Percentiles rank a stretch among this genome's conserved stretches.
Evolutionary conservation across 1,140 invertebrate genomes (phyloP).

Genomic region (Orius laevigatus): DNA sequence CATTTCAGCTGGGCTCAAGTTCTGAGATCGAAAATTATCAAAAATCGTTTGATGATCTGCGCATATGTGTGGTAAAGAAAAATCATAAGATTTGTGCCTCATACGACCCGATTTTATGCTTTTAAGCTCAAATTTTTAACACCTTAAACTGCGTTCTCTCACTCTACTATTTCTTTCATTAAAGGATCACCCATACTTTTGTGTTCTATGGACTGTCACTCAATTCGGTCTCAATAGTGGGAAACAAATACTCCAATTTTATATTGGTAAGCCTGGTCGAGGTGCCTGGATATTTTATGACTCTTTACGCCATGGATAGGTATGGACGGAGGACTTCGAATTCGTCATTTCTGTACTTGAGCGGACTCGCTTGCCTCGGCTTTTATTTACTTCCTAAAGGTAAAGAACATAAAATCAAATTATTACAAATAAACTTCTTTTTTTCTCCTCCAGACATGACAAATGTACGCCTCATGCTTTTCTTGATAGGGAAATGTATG

Average conservation of each 20-base stretch:
- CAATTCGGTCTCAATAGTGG: slow-evolving; percentile 27
- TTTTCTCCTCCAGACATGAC: slow-evolving; percentile 12
- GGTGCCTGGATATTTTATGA: slow-evolving; percentile 25
- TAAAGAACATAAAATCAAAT: slow-evolving; percentile 10
- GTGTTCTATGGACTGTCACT: slow-evolving; percentile 56
- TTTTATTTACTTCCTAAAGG: slow-evolving; percentile 17
- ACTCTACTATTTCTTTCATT: slow-evolving; percentile 22
- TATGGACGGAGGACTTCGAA: slow-evolving; percentile 15
- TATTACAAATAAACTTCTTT: background rate
- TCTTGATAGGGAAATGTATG: slow-evolving; percentile 55
- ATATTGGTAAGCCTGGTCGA: slow-evolving; percentile 32
- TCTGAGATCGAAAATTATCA: slow-evolving; percentile 25
- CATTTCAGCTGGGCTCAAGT: background rate
- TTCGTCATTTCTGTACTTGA: slow-evolving; percentile 15
- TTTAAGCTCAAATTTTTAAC: too few species aligned
- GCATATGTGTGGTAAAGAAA: slow-evolving; percentile 17
- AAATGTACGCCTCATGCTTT: slow-evolving; percentile 26
- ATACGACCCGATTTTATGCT: background rate
- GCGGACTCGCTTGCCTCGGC: slow-evolving; percentile 18
- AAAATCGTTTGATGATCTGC: slow-evolving; percentile 26
- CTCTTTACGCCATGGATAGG: slow-evolving; percentile 16
- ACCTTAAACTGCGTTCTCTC: too few species aligned
- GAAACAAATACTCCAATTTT: slow-evolving; percentile 32
- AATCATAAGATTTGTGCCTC: background rate
- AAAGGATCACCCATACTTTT: slow-evolving; percentile 48